Evolutionary conservation across 1,140 invertebrate genomes (phyloP), one percentile per base, ranked within the genome.

Genomic region (Protaetia brevitarsis): DNA sequence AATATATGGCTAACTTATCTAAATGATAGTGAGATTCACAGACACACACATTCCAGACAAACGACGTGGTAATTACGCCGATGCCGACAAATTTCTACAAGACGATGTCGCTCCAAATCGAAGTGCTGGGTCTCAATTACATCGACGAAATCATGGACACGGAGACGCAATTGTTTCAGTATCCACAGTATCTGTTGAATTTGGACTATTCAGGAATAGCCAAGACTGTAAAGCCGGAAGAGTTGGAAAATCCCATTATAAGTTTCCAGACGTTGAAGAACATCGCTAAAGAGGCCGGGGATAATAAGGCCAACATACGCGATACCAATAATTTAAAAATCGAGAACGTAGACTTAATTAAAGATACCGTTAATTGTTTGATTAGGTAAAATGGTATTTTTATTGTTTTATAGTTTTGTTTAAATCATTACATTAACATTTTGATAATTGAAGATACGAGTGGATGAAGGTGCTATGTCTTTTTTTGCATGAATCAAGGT

Each of bases 51-150:
- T 64, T 37, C n/a, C 30, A 66, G 63, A 13, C 66, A 45, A 71
- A 66, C 23, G 58, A 69, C n/a, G 28, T 58, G 0, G 28, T 57
- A 3, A 27, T 67, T 27, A 8, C 66, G 13, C 37, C 64, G 61
- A n/a, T 61, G 59, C 26, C 66, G 2, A 27, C 62, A 6, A 13
- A 28, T 34, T 67, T 69, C 31, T 65, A 62, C 30, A 19, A 57
- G 51, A 69, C 68, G 3, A 10, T 69, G 11, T 62, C 63, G 3
- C 21, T 68, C 11, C 27, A 63, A n/a, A 16, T 70, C 28, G 56
- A 37, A 23, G 60, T 63, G 16, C 45, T 30, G 3, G 61, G 26
- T 28, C 21, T 58, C 7, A 7, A 28, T 7, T 31, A 65, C 59
- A 11, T 28, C 1, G 66, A 66, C 45, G 16, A 45, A 16, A 16